These are phyloP conservation scores for Nicator chloris DNA, from an alignment of 2,113 vertebrate species.

Conservation along the genomic window DNA sequence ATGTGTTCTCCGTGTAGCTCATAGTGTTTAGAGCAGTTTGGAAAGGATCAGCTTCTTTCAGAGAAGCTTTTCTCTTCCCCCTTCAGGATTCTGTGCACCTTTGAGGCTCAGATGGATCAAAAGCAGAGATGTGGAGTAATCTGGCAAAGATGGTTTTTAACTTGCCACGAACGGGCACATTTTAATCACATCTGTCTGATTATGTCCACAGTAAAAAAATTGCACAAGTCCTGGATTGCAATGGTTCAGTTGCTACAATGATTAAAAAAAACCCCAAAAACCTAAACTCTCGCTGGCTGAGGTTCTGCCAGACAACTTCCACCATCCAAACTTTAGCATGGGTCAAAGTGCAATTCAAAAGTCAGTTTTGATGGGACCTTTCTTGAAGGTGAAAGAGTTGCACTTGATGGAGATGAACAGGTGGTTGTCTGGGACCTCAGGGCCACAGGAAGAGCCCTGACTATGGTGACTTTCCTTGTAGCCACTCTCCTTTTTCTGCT, in stretches of 20 bases:
- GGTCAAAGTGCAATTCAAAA: background rate
- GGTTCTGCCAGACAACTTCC: background rate
- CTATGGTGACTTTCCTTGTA: background rate
- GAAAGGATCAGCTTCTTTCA: background rate
- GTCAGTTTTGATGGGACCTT: background rate
- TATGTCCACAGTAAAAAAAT: background rate
- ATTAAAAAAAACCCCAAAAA: background rate
- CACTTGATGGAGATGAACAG: background rate
- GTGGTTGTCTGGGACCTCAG: background rate
- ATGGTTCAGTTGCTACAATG: background rate
- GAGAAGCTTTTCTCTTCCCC: background rate
- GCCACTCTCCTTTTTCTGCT: background rate
- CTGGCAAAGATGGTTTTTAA: background rate
- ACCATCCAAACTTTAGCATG: background rate
- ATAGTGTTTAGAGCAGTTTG: background rate
- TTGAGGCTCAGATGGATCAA: background rate
- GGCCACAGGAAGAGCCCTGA: background rate
- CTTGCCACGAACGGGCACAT: fast-evolving
- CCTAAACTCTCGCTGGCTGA: background rate
- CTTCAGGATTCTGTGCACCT: background rate
- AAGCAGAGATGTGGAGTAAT: background rate
- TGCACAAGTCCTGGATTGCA: background rate
- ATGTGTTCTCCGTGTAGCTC: background rate
- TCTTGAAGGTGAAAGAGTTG: background rate
- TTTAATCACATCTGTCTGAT: fast-evolving